A percentile compares a stretch with the other conserved stretches of the same genome.
These are phyloP conservation scores for Zeuzera pyrina DNA, from an alignment of 2,888 invertebrate species.

Conservation along the genomic window DNA sequence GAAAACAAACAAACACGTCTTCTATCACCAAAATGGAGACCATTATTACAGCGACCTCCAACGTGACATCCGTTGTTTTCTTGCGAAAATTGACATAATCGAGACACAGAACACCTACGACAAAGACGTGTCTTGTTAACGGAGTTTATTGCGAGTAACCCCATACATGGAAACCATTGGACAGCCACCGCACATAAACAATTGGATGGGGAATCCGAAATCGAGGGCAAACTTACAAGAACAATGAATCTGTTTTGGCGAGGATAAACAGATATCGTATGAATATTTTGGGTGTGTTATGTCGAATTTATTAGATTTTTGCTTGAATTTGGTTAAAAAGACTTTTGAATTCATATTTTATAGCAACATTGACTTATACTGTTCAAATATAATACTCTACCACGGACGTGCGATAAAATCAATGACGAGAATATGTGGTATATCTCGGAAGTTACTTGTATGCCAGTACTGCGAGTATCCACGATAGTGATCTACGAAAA, in stretches of 20 bases:
- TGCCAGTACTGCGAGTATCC: slow-evolving; percentile 33
- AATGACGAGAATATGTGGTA: slow-evolving; percentile 24
- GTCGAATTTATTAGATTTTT: no score
- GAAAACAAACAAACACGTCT: no score
- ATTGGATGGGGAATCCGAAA: slow-evolving; percentile 31
- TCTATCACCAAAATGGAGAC: slow-evolving; percentile 20
- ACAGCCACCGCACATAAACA: slow-evolving; percentile 34
- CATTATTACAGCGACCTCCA: slow-evolving; percentile 38
- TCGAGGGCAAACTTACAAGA: slow-evolving; percentile 24
- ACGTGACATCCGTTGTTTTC: slow-evolving; percentile 46
- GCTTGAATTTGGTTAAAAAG: no score
- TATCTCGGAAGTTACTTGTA: slow-evolving; percentile 38
- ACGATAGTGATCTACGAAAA: slow-evolving; percentile 52
- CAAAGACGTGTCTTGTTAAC: slow-evolving; percentile 46
- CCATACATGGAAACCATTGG: slow-evolving; percentile 37
- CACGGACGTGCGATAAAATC: no score
- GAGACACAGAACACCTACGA: slow-evolving; percentile 51
- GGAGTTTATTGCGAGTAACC: slow-evolving; percentile 24
- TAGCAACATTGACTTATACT: no score
- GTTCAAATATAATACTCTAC: no score
- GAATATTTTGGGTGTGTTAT: no score
- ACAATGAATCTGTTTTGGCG: slow-evolving; percentile 21
- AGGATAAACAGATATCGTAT: no score
- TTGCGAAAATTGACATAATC: slow-evolving; percentile 34
- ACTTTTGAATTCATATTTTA: no score